Base-by-base conservation (phyloP, 2,113 vertebrate species). In the Phaethornis superciliosus region DNA sequence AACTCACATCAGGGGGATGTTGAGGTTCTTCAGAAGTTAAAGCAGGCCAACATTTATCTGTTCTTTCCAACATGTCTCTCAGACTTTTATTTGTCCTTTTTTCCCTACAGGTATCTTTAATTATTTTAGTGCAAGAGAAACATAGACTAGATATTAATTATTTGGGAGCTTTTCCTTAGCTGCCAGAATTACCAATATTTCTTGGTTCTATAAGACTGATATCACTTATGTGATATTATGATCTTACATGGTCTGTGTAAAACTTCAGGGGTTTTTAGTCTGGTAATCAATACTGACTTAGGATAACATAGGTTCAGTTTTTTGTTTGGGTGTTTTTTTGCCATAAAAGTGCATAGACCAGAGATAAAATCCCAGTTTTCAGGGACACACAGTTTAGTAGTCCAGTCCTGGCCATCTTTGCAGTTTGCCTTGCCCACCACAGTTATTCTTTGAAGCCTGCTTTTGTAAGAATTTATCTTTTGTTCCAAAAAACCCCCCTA, bases 401-500 rank as follows among this genome's bases (percentile, higher is more conserved):
- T 26, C 14, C 30, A 75, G 5, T 65, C 40, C 35, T 81, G 59
- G 65, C 56, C 67, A 68, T 85, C 44, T 24, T 75, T 62, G 55
- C 22, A 32, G 5, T 81, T 88, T 60, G 15, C 46, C 24, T 93
- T 89, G 21, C 18, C n/a, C n/a, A 84, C 16, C 19, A 23, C 74
- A 83, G 11, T 59, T 69, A 23, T 74, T 78, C 24, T 75, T 33
- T 71, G 37, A 85, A 87, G 22, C 9, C 14, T 46, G 9, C 30
- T 64, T 81, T 35, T 81, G 9, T 77, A 49, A 74, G 12, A 69
- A 83, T 52, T 85, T 88, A 4, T 63, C 19, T 62, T 20, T 58
- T 78, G 8, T 47, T 86, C 12, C 0, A 58, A 81, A 85, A 51
- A 13, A 0, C 4, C 4, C 0, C 19, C 5, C 7, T 10, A 8